These are phyloP conservation scores for Cygnus atratus DNA, from an alignment of 2,113 vertebrate species.

Conservation along the genomic window DNA sequence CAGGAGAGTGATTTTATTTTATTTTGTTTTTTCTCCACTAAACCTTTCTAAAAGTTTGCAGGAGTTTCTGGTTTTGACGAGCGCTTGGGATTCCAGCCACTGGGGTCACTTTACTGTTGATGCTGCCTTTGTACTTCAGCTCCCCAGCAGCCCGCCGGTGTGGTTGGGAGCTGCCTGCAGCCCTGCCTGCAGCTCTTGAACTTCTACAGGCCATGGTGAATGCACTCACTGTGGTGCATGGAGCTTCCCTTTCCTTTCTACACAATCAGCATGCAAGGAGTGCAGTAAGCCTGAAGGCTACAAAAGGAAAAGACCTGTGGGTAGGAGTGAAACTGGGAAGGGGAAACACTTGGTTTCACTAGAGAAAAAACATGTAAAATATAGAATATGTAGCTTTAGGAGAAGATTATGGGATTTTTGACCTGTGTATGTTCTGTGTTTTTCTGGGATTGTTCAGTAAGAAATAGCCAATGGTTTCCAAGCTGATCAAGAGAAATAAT, in stretches of 20 bases:
- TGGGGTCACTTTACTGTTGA: too few relatives aligned
- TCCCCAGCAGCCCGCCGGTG: too few relatives aligned
- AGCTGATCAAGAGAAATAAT: background rate
- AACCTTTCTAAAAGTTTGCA: too few relatives aligned
- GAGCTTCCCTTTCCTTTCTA: background rate
- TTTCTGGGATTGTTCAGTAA: background rate
- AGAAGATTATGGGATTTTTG: background rate
- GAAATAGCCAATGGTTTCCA: background rate
- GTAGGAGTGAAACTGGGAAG: background rate
- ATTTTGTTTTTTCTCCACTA: too few relatives aligned
- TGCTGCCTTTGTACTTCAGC: too few relatives aligned
- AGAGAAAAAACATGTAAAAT: background rate
- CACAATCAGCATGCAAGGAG: background rate
- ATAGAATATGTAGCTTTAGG: background rate
- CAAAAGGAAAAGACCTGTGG: too few relatives aligned
- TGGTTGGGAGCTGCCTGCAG: too few relatives aligned
- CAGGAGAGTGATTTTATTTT: too few relatives aligned
- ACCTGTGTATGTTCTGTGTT: background rate
- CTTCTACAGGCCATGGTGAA: background rate
- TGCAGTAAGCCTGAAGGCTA: background rate
- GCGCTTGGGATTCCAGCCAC: too few relatives aligned
- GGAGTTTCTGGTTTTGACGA: too few relatives aligned
- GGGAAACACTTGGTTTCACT: background rate
- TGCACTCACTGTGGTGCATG: background rate
- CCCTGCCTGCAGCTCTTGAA: too few relatives aligned